Conservation (phyloP, 2,888 invertebrate species). For the Meta bourneti region DNA sequence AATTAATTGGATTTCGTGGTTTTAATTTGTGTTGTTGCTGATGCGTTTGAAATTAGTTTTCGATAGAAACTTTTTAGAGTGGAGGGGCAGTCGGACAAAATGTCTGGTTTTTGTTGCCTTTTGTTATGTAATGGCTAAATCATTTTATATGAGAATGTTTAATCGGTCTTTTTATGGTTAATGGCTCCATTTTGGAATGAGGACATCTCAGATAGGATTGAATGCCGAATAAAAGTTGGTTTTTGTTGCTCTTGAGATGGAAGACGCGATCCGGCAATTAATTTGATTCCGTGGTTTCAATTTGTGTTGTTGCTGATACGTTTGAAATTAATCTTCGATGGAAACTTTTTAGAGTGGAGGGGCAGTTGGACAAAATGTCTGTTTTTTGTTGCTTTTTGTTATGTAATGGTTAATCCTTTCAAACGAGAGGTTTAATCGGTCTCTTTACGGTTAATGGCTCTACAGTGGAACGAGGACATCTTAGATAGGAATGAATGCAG, state of each 20-base stretch:
- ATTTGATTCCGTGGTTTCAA: background rate
- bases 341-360: too few species aligned
- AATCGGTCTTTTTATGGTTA: conserved; percentile 3
- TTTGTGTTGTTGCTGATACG: background rate
- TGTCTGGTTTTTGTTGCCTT: background rate
- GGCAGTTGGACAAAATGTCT: too few species aligned
- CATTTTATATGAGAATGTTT: conserved; percentile 20
- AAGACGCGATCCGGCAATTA: background rate
- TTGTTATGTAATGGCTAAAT: conserved; percentile 59
- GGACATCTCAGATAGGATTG: background rate
- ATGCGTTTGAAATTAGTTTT: background rate
- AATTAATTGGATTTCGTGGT: background rate
- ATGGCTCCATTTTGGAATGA: conserved; percentile 16
- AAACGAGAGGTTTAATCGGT: conserved; percentile 7
- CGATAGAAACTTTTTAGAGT: background rate
- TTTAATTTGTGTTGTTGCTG: background rate
- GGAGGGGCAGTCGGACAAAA: too few species aligned
- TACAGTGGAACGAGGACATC: conserved; percentile 4
- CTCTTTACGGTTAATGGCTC: background rate
- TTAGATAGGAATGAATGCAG: background rate
- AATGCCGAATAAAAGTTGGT: background rate
- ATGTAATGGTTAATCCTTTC: conserved; percentile 58
- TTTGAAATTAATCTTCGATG: background rate
- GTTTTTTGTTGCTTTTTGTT: conserved; percentile 4
- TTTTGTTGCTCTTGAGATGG: background rate